Percentiles rank a stretch among this genome's conserved stretches.
phyloP scores from a whole-genome alignment of 2,888 invertebrate genomes.

The Cynaeus angustus region DNA sequence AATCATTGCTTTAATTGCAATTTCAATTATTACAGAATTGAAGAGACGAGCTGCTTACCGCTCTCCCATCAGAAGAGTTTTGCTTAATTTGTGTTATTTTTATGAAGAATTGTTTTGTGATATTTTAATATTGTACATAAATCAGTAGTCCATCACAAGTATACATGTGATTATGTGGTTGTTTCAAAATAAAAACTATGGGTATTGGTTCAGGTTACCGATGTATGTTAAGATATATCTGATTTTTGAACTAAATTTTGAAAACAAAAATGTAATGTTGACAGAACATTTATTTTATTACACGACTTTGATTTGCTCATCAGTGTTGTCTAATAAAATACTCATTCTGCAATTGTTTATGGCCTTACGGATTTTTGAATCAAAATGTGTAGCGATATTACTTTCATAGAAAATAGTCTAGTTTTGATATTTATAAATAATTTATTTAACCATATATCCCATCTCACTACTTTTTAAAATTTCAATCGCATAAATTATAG shows the following conservation, averaged over 20 bases:
- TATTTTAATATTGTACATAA: slow-evolving; percentile 50
- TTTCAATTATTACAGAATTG: slow-evolving; percentile 31
- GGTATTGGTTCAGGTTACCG: slow-evolving; percentile 57
- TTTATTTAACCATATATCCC: slow-evolving; percentile 46
- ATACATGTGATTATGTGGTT: slow-evolving; percentile 53
- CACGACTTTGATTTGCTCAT: background rate
- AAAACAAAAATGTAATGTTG: slow-evolving; percentile 43
- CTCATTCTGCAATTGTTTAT: slow-evolving; percentile 53
- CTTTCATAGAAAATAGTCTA: slow-evolving; percentile 47
- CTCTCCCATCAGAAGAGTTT: slow-evolving; percentile 39
- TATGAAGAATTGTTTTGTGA: slow-evolving; percentile 39
- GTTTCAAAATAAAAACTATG: slow-evolving; percentile 43
- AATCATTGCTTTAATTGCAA: slow-evolving; percentile 21
- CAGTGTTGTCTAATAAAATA: slow-evolving; percentile 26
- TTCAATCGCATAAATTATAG: slow-evolving; percentile 44
- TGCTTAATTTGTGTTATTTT: slow-evolving; percentile 37
- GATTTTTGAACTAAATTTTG: slow-evolving; percentile 33
- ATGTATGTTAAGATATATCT: slow-evolving; percentile 32
- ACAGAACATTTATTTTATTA: slow-evolving; percentile 49
- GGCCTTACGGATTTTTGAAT: slow-evolving; percentile 51
- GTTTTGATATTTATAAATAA: slow-evolving; percentile 52
- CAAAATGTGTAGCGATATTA: slow-evolving; percentile 48
- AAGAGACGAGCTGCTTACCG: slow-evolving; percentile 42
- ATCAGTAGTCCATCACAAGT: slow-evolving; percentile 48
- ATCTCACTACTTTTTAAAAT: slow-evolving; percentile 43